Base-by-base conservation (phyloP, 2,113 vertebrate genomes). In the Pogona vitticeps region DNA sequence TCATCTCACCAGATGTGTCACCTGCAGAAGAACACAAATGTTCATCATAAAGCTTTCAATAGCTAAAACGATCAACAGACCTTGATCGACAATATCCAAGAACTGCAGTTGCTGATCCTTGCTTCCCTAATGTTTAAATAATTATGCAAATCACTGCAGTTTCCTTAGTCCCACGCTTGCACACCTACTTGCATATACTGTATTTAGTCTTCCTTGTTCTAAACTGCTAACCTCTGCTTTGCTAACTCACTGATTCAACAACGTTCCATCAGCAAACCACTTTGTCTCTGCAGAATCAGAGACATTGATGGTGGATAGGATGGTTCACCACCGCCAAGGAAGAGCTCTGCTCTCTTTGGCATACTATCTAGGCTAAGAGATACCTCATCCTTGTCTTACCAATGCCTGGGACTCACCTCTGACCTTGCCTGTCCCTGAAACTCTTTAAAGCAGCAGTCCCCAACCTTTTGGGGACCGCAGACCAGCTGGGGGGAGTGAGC, bases 1-100 rank as follows among this genome's bases (percentile, higher is more conserved):
- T 97, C 98, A 99, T 98, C 89, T 97, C 97, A 88, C 92, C 96
- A 1, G 96, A 95, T 28, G 96, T 88, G 77, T 98, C 97, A 0
- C 96, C 99, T 99, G 93, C 76, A 88, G 85, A 92, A 2, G 6
- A 71, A 94, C 88, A 65, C 88, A 90, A 94, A 80, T 75, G 5
- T 88, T 77, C 91, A 88, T 94, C 90, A 91, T 89, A 93, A 91
- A 88, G 78, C 76, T 83, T 9, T 46, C 46, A 52, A 52, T 52
- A 52, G 10, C 46, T 52, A 20, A 6, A n/a, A 8, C 40, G 72
- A 36, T 10, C 38, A 20, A 81, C 20, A 67, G 9, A n/a, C 40
- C 65, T 67, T 67, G 17, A 81, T n/a, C 42, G n/a, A 40, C 61
- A 67, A 67, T 38, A 46, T 67, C 36, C 7, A 61, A 80, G 7